Conservation (phyloP, 2,888 invertebrate genomes). For the Thyatira batis region DNA sequence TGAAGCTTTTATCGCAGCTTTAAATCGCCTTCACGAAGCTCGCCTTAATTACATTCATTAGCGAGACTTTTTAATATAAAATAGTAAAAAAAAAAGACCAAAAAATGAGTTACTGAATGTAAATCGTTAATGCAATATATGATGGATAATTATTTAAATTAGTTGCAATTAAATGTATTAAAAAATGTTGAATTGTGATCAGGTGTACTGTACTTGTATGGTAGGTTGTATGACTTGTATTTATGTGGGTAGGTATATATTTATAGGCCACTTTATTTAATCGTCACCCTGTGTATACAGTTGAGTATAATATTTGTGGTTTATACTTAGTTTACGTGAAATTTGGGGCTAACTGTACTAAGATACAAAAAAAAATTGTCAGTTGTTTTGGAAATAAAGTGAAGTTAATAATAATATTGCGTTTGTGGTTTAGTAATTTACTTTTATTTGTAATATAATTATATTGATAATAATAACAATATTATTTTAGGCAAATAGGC, state of each 20-base stretch:
- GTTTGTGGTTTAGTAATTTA: no score
- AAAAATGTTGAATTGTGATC: constrained; percentile 8
- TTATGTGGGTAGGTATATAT: background rate
- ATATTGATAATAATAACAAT: no score
- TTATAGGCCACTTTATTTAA: background rate
- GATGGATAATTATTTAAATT: constrained; percentile 7
- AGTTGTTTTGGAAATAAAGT: no score
- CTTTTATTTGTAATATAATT: no score
- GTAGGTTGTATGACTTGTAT: constrained; percentile 10
- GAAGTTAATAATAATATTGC: no score
- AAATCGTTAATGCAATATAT: constrained; percentile 3
- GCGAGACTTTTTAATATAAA: background rate
- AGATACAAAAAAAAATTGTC: no score
- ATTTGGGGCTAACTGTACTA: no score
- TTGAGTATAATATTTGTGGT: no score
- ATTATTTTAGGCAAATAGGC: no score
- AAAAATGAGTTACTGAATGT: background rate
- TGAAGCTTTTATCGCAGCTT: no score
- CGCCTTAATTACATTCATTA: background rate
- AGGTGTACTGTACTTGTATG: constrained; percentile 11
- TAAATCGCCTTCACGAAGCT: background rate
- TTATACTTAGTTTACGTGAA: no score
- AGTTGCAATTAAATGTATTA: constrained; percentile 10
- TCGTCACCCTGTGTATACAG: background rate
- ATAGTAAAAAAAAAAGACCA: background rate